Evolutionary conservation across 2,888 invertebrate species (phyloP), one percentile per base, ranked within the genome.

Genomic region (Invenusta paracnida): DNA sequence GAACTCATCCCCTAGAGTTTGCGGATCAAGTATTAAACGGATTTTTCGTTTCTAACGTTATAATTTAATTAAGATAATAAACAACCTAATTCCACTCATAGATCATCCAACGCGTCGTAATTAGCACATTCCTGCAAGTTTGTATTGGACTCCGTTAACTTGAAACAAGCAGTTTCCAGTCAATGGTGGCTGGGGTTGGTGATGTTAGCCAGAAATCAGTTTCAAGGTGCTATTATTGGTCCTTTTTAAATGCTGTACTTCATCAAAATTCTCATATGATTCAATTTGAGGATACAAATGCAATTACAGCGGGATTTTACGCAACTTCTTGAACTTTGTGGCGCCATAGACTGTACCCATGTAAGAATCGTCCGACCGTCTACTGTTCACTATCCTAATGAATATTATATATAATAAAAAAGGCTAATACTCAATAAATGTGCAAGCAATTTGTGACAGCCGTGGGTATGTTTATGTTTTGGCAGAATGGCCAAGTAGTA

Each of bases 141-240:
- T 79, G n/a, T 79, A 79, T 79, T 79, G 79, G 79, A n/a, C 29
- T 79, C 2, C 79, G n/a, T 79, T 79, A 79, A 5, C 79, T 79
- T 11, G 79, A 2, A 79, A 79, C 79, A 79, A n/a, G 79, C n/a
- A 79, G 79, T n/a, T 79, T 79, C n/a, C 5, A 79, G 29, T 79
- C 79, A 79, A 79, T 5, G 25, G 29, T 79, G 25, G 79, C 79
- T n/a, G n/a, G n/a, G n/a, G 79, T 79, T 27, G n/a, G 25, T 79
- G 79, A n/a, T 27, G 79, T 79, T 11, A 79, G 79, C n/a, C 79
- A 79, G 79, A 27, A 79, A 5, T 11, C 79, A 79, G 79, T 79
- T 79, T 79, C 79, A 25, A 25, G n/a, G n/a, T 79, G 79, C 29
- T 29, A 79, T n/a, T n/a, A n/a, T n/a, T 79, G 79, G 79, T 79